phyloP scores from a whole-genome alignment of 1,140 invertebrate genomes.

The Temnothorax nylanderi region DNA sequence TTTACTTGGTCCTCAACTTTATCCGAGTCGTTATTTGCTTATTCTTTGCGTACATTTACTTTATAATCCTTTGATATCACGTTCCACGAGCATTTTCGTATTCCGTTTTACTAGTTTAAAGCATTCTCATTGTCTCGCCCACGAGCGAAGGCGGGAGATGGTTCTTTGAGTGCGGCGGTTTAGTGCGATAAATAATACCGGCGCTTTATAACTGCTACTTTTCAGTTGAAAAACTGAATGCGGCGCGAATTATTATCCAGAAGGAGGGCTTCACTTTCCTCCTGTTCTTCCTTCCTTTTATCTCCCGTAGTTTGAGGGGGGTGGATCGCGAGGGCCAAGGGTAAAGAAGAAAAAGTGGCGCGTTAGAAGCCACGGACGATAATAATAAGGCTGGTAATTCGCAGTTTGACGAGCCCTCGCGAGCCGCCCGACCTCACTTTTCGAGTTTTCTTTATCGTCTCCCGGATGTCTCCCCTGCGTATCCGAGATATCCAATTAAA shows the following conservation, averaged over 20 bases:
- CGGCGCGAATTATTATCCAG: slow-evolving; percentile 48
- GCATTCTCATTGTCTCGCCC: slow-evolving; percentile 7
- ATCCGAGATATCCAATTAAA: slow-evolving; percentile 81
- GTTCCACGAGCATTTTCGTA: slow-evolving; percentile 35
- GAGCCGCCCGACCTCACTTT: slow-evolving; percentile 73
- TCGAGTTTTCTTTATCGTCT: slow-evolving; percentile 78
- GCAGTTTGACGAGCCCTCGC: slow-evolving; percentile 83
- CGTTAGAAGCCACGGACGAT: slow-evolving; percentile 78
- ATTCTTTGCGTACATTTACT: slow-evolving; percentile 36
- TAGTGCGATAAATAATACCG: slow-evolving; percentile 52
- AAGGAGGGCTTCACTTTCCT: slow-evolving; percentile 13
- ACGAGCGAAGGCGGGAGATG: slow-evolving; percentile 32
- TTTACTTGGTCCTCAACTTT: slow-evolving; percentile 16
- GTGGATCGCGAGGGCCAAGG: background rate
- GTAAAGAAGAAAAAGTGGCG: slow-evolving; percentile 73
- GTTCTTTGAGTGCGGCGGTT: slow-evolving; percentile 53
- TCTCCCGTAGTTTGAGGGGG: slow-evolving; percentile 34
- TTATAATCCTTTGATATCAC: slow-evolving; percentile 44
- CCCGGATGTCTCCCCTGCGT: slow-evolving; percentile 79
- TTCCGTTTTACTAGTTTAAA: slow-evolving; percentile 43
- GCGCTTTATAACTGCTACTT: slow-evolving; percentile 52
- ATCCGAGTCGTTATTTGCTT: slow-evolving; percentile 18
- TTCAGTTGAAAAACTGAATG: slow-evolving; percentile 53
- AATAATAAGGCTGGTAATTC: slow-evolving; percentile 85
- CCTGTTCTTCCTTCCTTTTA: slow-evolving; percentile 24